Evolutionary conservation across 2,113 vertebrate species (phyloP).

Genomic region (Heterotilapia buettikoferi): DNA sequence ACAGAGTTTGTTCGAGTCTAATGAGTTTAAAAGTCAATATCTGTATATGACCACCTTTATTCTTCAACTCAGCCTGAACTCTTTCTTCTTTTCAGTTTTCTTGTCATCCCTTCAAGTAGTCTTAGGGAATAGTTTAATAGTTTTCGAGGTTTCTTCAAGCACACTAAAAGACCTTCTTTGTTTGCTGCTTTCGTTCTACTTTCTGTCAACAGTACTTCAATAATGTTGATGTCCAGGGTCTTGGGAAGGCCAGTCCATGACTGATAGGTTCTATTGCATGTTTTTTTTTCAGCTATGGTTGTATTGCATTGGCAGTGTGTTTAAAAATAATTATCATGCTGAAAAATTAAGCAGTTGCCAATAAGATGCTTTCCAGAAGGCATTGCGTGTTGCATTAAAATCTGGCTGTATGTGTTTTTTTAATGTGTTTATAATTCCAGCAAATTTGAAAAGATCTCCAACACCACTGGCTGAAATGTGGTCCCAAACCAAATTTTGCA

Average conservation of each 20-base stretch:
- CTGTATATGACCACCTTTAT: background rate
- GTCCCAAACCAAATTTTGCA: background rate
- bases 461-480: background rate
- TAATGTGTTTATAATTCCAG: background rate
- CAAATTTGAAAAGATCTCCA: background rate
- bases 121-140: accelerated
- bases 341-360: background rate
- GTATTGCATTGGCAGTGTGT: background rate
- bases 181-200: background rate
- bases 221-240: background rate
- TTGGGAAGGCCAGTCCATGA: background rate
- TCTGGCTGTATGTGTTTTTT: background rate
- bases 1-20: background rate
- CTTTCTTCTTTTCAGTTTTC: background rate
- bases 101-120: background rate
- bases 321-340: background rate
- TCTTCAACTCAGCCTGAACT: background rate
- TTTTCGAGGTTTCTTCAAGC: background rate
- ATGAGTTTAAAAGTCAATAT: background rate
- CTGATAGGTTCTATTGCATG: background rate
- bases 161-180: accelerated
- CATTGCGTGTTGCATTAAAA: background rate
- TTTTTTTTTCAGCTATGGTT: background rate
- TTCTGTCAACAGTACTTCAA: background rate
- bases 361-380: background rate